Evolutionary conservation across 2,113 vertebrate species (phyloP), one percentile per base, ranked within the genome.

Genomic region (Oenanthe oenanthe): DNA sequence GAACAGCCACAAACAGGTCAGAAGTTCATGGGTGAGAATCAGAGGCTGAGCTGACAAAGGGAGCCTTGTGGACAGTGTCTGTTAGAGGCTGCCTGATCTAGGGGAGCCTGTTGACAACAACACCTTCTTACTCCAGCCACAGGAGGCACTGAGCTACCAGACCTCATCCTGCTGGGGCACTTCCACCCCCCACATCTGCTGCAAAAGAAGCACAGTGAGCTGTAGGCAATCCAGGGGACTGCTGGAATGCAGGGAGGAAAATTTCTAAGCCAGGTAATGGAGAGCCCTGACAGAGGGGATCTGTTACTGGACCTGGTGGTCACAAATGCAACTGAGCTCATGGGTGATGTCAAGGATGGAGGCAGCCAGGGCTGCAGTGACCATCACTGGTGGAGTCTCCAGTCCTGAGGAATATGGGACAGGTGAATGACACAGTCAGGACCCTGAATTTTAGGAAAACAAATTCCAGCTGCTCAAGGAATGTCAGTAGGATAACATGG

Each of bases 321-420:
- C 42, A 32, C 21, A 34, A 62, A 28, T 9, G 17, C 26, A 19
- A 42, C 42, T 10, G 42, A 72, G 17, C 26, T 57, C 12, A 6
- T 16, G 21, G 25, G 36, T 73, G 26, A 13, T 0, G 0, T 16
- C 51, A 50, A 19, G 51, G 38, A 3, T 58, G 76, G 67, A 80
- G 50, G 36, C 57, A 76, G 43, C 13, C 42, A 38, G 42, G 36
- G 26, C 56, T 63, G 12, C 48, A 62, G 42, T 56, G 34, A 43
- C 19, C 31, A 24, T 12, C 26, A 24, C 34, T 63, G 18, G 8
- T 43, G 36, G 18, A 62, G 32, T 6, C 32, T 24, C 13, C 43
- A 57, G 16, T 17, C 10, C 72, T 29, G 32, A 56, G 16, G 34
- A 31, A 31, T 22, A 4, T 8, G 29, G 19, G 10, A 31, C 9